These are phyloP conservation scores for Castor canadensis DNA, from an alignment of 2,113 vertebrate genomes.

Conservation along the genomic window DNA sequence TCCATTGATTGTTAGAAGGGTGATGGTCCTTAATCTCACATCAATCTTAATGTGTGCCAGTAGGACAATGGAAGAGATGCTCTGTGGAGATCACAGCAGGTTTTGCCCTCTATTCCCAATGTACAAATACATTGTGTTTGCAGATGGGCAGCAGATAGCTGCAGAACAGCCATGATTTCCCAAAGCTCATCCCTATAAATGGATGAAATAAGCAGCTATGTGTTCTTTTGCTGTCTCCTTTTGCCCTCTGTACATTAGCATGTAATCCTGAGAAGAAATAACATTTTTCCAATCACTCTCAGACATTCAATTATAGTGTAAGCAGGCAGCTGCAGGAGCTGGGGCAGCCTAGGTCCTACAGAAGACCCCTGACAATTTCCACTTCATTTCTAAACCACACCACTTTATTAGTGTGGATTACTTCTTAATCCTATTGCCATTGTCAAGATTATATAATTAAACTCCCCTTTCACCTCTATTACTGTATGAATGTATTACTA, in stretches of 20 bases:
- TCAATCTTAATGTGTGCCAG: conserved; percentile 99
- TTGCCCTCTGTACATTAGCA: conserved; percentile 92
- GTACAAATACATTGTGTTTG: conserved; percentile 93
- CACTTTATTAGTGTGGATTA: conserved; percentile 93
- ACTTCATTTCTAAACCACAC: conserved; percentile 88
- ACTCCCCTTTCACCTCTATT: conserved; percentile 90
- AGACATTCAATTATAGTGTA: conserved; percentile 95
- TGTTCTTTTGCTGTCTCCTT: conserved; percentile 90
- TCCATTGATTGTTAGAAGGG: conserved; percentile 90
- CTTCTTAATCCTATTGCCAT: conserved; percentile 94
- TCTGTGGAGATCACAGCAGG: conserved; percentile 89
- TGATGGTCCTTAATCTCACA: conserved; percentile 94
- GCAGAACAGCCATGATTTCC: conserved; percentile 92
- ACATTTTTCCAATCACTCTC: conserved; percentile 92
- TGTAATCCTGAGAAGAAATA: conserved; percentile 94
- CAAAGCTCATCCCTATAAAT: conserved; percentile 90
- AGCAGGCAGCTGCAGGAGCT: conserved; percentile 90
- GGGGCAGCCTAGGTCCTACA: conserved; percentile 83
- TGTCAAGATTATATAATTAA: conserved; percentile 93
- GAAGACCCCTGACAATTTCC: conserved; percentile 89
- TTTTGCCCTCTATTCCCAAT: conserved; percentile 90
- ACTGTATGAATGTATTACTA: conserved; percentile 86
- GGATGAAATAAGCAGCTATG: conserved; percentile 92
- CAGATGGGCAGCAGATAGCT: conserved; percentile 92
- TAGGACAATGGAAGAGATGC: conserved; percentile 93